A percentile compares a stretch with the other conserved stretches of the same genome.
phyloP scores from a whole-genome alignment of 2,113 vertebrate genomes.

The Nestor notabilis region DNA sequence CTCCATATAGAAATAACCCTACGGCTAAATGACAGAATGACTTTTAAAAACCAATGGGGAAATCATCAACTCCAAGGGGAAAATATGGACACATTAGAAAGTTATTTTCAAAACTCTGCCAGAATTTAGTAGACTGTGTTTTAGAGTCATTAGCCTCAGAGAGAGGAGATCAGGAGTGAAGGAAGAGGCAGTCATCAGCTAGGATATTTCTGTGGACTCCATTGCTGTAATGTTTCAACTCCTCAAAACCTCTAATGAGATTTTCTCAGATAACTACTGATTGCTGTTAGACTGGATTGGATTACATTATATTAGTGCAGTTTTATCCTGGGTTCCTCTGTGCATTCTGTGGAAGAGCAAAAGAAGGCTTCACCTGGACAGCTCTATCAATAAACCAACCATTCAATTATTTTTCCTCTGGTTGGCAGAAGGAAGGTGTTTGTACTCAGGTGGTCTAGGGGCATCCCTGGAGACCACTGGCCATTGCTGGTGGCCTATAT shows the following conservation, averaged over 20 bases:
- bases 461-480: neutral
- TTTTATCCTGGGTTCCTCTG: neutral
- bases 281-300: neutral
- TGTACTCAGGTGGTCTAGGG: neutral
- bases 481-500: neutral
- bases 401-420: neutral
- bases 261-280: neutral
- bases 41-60: neutral
- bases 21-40: neutral
- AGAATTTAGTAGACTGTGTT: neutral
- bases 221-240: neutral
- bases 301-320: neutral
- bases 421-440: neutral
- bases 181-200: neutral
- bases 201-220: neutral
- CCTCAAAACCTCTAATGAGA: neutral
- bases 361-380: neutral
- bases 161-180: neutral
- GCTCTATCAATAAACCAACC: neutral
- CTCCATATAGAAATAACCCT: neutral
- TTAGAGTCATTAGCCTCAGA: neutral
- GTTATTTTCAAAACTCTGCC: neutral
- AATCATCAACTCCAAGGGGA: neutral
- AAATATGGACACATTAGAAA: neutral
- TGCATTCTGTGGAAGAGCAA: neutral